Conservation (phyloP, 2,797 vertebrate species). For the Scolopax rusticola region DNA sequence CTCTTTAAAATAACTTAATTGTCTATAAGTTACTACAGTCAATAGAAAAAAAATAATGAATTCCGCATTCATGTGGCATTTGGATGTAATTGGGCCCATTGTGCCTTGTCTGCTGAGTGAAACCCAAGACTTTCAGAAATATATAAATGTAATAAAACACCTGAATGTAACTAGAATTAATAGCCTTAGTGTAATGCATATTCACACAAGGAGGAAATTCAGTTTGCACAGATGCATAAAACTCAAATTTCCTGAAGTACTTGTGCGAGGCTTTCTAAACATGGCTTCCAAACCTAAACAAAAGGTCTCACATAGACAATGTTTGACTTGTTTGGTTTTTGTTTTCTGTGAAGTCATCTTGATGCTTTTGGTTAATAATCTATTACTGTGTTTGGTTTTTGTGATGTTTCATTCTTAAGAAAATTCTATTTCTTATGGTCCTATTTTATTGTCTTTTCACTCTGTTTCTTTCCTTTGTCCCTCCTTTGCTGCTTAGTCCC, state of each 20-base stretch:
- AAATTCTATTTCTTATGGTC: background rate
- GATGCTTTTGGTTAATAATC: background rate
- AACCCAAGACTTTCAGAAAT: background rate
- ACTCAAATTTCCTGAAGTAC: background rate
- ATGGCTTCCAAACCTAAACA: background rate
- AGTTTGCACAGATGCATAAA: background rate
- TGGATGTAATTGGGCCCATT: background rate
- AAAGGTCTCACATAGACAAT: fast-evolving
- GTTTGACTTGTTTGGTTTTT: background rate
- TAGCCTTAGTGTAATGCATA: background rate
- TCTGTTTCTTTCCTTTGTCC: background rate
- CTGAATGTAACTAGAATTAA: background rate
- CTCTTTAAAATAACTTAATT: background rate
- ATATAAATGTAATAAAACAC: background rate
- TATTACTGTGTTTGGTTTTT: background rate
- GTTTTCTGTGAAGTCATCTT: background rate
- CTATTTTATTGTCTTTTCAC: background rate
- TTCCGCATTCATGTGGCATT: background rate
- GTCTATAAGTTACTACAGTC: background rate
- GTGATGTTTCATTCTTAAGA: background rate
- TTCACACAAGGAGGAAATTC: background rate
- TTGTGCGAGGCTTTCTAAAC: background rate
- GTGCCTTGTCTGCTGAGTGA: background rate
- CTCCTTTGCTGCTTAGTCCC: background rate
- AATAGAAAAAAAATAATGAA: background rate